phyloP scores from a whole-genome alignment of 2,797 vertebrate species.

The Chiroxiphia lanceolata region DNA sequence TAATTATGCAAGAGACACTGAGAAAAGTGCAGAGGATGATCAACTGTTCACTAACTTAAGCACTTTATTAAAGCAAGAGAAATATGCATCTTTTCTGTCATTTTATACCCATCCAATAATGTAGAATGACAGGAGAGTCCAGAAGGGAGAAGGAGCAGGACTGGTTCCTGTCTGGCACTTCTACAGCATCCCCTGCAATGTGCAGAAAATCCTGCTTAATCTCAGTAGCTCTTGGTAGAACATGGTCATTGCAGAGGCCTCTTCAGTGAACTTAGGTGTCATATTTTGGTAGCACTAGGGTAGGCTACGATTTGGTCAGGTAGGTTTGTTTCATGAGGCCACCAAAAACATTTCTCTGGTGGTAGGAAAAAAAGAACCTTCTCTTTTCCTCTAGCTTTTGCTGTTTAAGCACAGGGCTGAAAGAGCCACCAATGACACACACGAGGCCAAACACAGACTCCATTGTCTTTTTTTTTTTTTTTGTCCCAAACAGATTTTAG shows the following conservation, averaged over 20 bases:
- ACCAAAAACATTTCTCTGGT: not conserved
- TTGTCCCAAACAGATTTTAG: not conserved
- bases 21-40: not conserved
- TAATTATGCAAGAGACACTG: not conserved
- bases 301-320: not conserved
- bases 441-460: not conserved
- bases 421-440: not conserved
- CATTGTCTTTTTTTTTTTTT: fast-evolving
- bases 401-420: not conserved
- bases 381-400: not conserved
- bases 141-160: not conserved
- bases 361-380: fast-evolving
- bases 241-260: not conserved
- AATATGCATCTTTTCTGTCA: not conserved
- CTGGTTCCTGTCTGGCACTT: not conserved
- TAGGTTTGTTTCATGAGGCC: not conserved
- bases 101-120: not conserved
- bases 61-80: not conserved
- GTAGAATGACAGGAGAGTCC: not conserved
- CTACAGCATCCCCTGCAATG: not conserved
- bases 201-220: not conserved
- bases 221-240: not conserved
- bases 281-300: not conserved
- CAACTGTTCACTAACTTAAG: not conserved
- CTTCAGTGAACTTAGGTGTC: not conserved